phyloP scores from a whole-genome alignment of 2,797 vertebrate species.

The Denticeps clupeoides region DNA sequence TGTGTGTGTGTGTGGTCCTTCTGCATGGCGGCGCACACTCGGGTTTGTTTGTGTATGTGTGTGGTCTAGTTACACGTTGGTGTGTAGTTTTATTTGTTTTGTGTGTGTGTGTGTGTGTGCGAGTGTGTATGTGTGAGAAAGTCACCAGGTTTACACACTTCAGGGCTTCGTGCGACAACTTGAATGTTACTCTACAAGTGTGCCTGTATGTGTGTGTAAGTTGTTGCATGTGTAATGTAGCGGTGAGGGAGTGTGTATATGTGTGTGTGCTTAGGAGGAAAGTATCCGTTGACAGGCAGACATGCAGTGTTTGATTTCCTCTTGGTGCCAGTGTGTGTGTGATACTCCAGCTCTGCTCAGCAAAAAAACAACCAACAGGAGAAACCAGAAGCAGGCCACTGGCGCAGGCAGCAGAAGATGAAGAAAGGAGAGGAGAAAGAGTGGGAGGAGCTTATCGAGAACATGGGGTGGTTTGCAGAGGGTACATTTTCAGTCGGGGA shows the following conservation, averaged over 20 bases:
- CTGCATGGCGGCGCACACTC: not conserved
- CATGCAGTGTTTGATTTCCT: conserved; percentile 56
- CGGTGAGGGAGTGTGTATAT: conserved; percentile 18
- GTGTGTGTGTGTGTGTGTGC: conserved; percentile 35
- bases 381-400: not conserved
- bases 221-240: conserved; percentile 10
- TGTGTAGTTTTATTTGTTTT: conserved; percentile 24
- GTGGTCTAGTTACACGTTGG: conserved; percentile 25
- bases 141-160: no score
- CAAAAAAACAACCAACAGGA: not conserved
- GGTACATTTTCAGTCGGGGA: no score
- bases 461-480: no score
- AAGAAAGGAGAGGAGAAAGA: no score
- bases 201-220: conserved; percentile 16
- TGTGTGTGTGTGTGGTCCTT: conserved; percentile 4
- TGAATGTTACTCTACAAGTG: conserved; percentile 22
- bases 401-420: no score
- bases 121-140: conserved; percentile 17
- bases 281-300: conserved; percentile 55
- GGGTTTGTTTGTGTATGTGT: conserved; percentile 17
- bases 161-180: no score
- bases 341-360: not conserved
- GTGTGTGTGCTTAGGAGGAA: conserved; percentile 8
- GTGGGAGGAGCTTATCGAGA: no score
- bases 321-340: conserved; percentile 11